Evolutionary conservation across 2,113 vertebrate species (phyloP).

Genomic region (Caretta caretta): DNA sequence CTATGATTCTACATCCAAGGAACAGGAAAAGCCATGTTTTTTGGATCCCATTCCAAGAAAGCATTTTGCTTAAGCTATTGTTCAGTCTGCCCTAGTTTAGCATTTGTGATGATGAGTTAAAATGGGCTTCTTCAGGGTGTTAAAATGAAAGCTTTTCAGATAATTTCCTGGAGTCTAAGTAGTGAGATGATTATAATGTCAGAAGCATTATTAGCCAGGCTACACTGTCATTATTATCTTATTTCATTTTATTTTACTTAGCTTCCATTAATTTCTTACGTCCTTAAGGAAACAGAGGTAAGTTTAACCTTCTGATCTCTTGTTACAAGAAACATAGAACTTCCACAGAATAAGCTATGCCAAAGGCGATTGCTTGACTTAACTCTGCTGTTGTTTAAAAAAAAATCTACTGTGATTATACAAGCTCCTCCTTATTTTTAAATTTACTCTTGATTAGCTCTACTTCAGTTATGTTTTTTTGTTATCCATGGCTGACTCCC

Average conservation of each 20-base stretch:
- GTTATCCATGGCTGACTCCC: slow-evolving; percentile 62
- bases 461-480: slow-evolving; percentile 70
- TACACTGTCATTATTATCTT: slow-evolving; percentile 22
- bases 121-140: background rate
- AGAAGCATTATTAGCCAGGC: slow-evolving; percentile 2
- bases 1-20: background rate
- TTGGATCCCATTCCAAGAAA: background rate
- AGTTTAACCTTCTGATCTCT: slow-evolving; percentile 35
- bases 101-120: background rate
- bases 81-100: background rate
- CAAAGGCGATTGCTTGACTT: slow-evolving; percentile 34
- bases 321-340: background rate
- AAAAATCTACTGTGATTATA: slow-evolving; percentile 22
- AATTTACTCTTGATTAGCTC: slow-evolving; percentile 74
- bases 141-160: background rate
- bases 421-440: slow-evolving; percentile 68
- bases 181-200: slow-evolving; percentile 22
- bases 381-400: slow-evolving; percentile 13
- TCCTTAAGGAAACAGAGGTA: background rate
- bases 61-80: background rate
- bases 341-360: slow-evolving; percentile 43
- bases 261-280: slow-evolving; percentile 16
- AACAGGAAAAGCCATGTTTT: background rate
- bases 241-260: slow-evolving; percentile 42
- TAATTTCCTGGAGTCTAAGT: background rate